phyloP scores from a whole-genome alignment of 2,888 invertebrate species.

The Lepidonotus clava region DNA sequence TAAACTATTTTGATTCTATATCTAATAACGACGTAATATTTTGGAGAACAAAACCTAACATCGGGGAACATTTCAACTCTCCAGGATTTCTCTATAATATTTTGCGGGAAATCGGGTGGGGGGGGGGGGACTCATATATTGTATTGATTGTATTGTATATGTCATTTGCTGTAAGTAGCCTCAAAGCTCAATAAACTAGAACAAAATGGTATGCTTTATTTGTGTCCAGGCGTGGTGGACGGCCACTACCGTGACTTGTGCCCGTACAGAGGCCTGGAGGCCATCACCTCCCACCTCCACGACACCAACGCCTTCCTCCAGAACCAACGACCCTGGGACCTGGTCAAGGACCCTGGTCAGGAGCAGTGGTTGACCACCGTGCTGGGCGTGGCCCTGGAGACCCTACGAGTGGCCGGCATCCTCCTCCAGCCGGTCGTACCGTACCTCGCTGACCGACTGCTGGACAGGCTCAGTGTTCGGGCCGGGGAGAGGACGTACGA shows the following conservation, averaged over 20 bases:
- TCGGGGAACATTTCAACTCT: too few relatives aligned
- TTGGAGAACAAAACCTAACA: too few relatives aligned
- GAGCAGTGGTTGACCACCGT: slow-evolving; percentile 85
- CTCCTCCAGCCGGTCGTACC: slow-evolving; percentile 93
- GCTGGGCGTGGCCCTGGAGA: slow-evolving; percentile 91
- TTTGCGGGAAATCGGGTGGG: too few relatives aligned
- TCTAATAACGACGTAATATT: too few relatives aligned
- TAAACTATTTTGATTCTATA: too few relatives aligned
- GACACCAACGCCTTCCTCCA: slow-evolving; percentile 93
- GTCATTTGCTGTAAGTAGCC: neutral
- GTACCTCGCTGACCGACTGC: slow-evolving; percentile 84
- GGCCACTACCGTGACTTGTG: slow-evolving; percentile 87
- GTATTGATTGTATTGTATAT: too few relatives aligned
- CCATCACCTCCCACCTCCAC: slow-evolving; percentile 87
- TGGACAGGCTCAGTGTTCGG: slow-evolving; percentile 81
- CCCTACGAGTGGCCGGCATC: slow-evolving; percentile 89
- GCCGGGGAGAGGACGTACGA: neutral
- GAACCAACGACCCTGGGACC: slow-evolving; percentile 92
- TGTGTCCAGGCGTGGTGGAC: slow-evolving; percentile 83
- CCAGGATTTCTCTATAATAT: too few relatives aligned
- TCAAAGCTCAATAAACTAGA: neutral
- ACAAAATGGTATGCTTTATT: too few relatives aligned
- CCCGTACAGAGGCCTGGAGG: slow-evolving; percentile 91
- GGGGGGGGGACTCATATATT: too few relatives aligned
- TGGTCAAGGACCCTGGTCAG: slow-evolving; percentile 84